Evolutionary conservation across 2,797 vertebrate species (phyloP), one percentile per base, ranked within the genome.

Genomic region (Pterois miles): DNA sequence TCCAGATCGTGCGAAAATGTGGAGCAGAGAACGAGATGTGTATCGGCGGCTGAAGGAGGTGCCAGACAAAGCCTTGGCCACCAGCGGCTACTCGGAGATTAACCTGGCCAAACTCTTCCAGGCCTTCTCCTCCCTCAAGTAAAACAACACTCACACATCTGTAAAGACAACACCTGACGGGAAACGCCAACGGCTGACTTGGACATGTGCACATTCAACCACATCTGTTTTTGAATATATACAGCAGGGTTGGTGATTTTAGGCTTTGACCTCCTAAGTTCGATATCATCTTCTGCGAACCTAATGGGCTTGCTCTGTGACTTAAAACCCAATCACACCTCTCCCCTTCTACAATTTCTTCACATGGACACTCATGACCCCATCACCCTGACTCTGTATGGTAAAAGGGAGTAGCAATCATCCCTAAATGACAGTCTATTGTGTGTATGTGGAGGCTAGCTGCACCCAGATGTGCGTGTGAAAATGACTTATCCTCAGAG

Each of bases 71-170:
- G 95, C 92, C 20, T 92, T 99, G 84, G 91, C 92, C 34, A 82
- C 83, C 89, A 99, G 97, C 46, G 91, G 95, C 90, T 99, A 99
- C 95, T 98, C 97, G 0, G 97, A 99, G 92, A 96, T 99, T 79
- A 97, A 98, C 93, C 97, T 99, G 38, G 80, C 96, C 93, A 98
- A 97, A 89, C 96, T 99, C 86, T 99, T 99, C 80, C 95, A 96
- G 88, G 84, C 94, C 27, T 54, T 96, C 90, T 92, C 80, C 27
- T 77, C 93, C 23, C 89, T 96, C 85, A 97, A 96, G 94, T 96
- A 92, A 90, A 88, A 66, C 72, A 33, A 53, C 63, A 74, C 68
- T 40, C 63, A 63, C 56, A 43, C 70, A 27, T 43, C 72, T 50
- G 58, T 13, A 22, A 69, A 58, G 70, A 79, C 59, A 6, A 23